Percentiles rank a stretch among this genome's conserved stretches.
phyloP scores from a whole-genome alignment of 2,888 invertebrate species.

The Phlogophora meticulosa region DNA sequence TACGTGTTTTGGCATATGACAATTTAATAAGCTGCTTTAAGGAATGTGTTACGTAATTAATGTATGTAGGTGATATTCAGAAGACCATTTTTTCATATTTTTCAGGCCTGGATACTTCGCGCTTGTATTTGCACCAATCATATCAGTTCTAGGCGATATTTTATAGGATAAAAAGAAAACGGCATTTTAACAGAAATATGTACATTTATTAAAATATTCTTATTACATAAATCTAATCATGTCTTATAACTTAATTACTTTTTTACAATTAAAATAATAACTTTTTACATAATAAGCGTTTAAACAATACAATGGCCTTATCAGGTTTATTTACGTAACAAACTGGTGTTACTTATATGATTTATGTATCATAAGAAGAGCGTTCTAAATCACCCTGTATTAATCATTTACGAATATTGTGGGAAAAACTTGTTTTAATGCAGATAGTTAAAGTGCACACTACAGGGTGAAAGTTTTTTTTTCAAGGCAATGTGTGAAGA shows the following conservation, averaged over 20 bases:
- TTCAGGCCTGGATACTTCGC: not conserved
- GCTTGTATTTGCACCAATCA: not conserved
- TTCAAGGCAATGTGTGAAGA: too few species aligned
- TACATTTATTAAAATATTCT: slow-evolving; percentile 26
- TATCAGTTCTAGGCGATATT: not conserved
- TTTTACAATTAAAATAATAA: not conserved
- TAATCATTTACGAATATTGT: too few species aligned
- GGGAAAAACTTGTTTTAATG: too few species aligned
- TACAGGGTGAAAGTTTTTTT: too few species aligned
- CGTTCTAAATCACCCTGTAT: too few species aligned
- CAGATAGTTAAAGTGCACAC: too few species aligned
- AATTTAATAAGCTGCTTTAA: not conserved
- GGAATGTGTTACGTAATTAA: not conserved
- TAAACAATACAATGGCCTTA: not conserved
- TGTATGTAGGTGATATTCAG: not conserved
- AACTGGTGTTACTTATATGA: not conserved
- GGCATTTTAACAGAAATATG: not conserved
- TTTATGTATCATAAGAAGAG: too few species aligned
- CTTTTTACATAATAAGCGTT: too few species aligned
- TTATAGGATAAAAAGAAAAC: not conserved
- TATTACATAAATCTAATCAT: slow-evolving; percentile 1
- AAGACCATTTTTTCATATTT: not conserved
- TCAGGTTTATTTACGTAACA: not conserved
- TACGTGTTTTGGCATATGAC: not conserved
- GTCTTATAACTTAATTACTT: not conserved